Percentiles rank a stretch among this genome's conserved stretches.
Conservation (phyloP, 2,888 invertebrate species). For the Sphaerophoria taeniata region DNA sequence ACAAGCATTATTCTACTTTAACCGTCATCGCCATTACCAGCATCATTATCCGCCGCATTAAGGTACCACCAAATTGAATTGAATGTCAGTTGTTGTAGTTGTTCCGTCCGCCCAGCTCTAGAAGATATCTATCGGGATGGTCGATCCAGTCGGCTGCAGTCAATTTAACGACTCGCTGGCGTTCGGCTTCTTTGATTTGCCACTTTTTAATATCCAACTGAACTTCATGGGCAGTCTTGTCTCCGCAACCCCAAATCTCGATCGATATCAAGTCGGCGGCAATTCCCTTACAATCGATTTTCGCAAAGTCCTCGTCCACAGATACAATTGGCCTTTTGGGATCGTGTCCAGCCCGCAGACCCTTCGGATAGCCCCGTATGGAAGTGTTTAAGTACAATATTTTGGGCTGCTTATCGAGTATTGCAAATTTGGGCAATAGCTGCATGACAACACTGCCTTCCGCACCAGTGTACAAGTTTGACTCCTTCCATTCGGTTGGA, state of each 20-base stretch:
- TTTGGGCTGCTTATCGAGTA: slow-evolving; percentile 87
- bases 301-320: slow-evolving; percentile 90
- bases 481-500: slow-evolving; percentile 93
- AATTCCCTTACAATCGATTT: slow-evolving; percentile 87
- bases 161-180: slow-evolving; percentile 92
- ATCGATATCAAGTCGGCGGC: slow-evolving; percentile 86
- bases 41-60: not conserved
- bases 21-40: slow-evolving; percentile 11
- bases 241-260: slow-evolving; percentile 95
- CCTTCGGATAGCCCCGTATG: slow-evolving; percentile 93
- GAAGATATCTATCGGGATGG: slow-evolving; percentile 95
- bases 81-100: slow-evolving; percentile 87
- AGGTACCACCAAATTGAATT: not conserved
- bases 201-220: slow-evolving; percentile 95
- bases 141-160: slow-evolving; percentile 97
- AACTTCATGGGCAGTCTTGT: slow-evolving; percentile 89
- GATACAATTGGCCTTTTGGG: slow-evolving; percentile 89
- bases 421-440: slow-evolving; percentile 87
- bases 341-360: slow-evolving; percentile 92
- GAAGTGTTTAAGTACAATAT: slow-evolving; percentile 92
- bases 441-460: slow-evolving; percentile 91
- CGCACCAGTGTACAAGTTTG: slow-evolving; percentile 92
- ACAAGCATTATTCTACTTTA: slow-evolving; percentile 36
- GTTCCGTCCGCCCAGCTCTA: slow-evolving; percentile 93
- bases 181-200: slow-evolving; percentile 95